Base-by-base conservation (phyloP, 1,140 invertebrate species). In the Mycetomoellerius zeteki region DNA sequence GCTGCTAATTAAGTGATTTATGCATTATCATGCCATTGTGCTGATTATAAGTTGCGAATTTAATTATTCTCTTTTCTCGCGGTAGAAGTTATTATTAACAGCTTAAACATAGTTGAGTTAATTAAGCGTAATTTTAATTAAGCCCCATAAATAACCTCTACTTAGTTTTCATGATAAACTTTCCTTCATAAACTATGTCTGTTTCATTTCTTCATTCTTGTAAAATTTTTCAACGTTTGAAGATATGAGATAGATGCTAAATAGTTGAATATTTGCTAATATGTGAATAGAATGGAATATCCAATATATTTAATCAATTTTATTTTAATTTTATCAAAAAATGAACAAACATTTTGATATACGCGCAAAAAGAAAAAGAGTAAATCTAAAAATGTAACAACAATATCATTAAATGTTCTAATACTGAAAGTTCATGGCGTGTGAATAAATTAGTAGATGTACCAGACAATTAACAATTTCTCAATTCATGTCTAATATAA, bases 1-100 rank as follows among this genome's bases (percentile, higher is more conserved):
- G 80, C n/a, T 21, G 54, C 69, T 60, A 75, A 84, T 84, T 75
- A 75, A 84, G 80, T 75, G 80, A 84, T 84, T 84, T 84, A 84
- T 84, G 21, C 33, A 33, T 72, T 65, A 72, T 82, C 52, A 60
- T 27, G 69, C 54, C 54, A 60, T 73, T 60, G 69, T 75, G 54
- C 56, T 75, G 69, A 73, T 75, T 73, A 75, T 30, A 75, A 84
- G 80, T 84, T 60, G 80, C 69, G 69, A 37, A 84, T 75, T 75
- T 75, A 84, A 84, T 75, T 60, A 54, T 73, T 75, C 56, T 60
- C 54, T 60, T 56, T 69, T 54, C 77, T 71, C 21, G 78, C 54
- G 21, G 56, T 75, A 21, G 24, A 81, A 69, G 37, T 81, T 69
- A 56, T n/a, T 64, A 78, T 69, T 71, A 81, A 80, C 77, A 80